phyloP scores from a whole-genome alignment of 23 tunicate genomes.

The Ciona savignyi region DNA sequence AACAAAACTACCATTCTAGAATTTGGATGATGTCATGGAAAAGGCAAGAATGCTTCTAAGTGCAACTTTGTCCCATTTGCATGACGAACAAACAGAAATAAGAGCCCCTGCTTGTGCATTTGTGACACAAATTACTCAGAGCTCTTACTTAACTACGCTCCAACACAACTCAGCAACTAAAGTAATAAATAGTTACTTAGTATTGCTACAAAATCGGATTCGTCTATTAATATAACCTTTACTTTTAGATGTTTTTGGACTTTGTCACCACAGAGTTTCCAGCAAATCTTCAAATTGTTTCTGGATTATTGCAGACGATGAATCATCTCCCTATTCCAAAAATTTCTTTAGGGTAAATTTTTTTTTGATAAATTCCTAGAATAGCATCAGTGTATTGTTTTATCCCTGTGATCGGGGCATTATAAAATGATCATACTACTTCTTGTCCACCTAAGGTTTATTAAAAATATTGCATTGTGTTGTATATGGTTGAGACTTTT shows the following conservation, averaged over 20 bases:
- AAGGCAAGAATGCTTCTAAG: neutral
- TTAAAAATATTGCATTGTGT: too few relatives aligned
- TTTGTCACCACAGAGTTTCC: neutral
- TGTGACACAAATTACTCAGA: neutral
- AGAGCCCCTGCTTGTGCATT: slow-evolving; percentile 32
- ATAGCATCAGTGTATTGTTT: too few relatives aligned
- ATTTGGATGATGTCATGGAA: too few relatives aligned
- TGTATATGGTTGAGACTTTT: too few relatives aligned
- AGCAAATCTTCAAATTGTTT: neutral
- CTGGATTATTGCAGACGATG: neutral
- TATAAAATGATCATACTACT: too few relatives aligned
- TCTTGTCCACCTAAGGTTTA: too few relatives aligned
- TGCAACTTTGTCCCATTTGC: slow-evolving; percentile 28
- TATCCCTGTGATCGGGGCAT: too few relatives aligned
- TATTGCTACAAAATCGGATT: neutral
- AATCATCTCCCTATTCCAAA: neutral
- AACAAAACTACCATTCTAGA: too few relatives aligned
- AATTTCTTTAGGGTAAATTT: neutral
- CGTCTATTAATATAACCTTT: neutral
- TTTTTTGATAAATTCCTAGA: too few relatives aligned
- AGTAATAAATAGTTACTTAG: neutral
- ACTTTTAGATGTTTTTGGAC: neutral
- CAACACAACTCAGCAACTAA: neutral
- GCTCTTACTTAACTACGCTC: neutral
- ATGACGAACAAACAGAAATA: slow-evolving; percentile 57